Percentiles rank a stretch among this genome's conserved stretches.
These are phyloP conservation scores for Anguilla marmorata DNA, from an alignment of 2,797 vertebrate genomes.

Conservation along the genomic window DNA sequence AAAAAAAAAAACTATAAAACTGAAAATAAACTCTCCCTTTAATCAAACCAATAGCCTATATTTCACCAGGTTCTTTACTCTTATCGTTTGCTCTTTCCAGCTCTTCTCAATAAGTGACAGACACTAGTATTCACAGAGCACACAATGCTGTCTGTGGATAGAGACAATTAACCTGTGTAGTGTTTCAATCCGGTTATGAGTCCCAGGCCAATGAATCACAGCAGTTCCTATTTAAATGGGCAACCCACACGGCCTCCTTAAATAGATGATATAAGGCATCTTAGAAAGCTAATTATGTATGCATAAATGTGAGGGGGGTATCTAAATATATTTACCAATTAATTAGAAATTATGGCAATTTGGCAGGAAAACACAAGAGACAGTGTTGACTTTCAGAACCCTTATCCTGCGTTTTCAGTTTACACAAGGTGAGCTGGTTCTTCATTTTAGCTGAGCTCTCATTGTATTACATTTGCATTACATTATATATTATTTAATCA, in stretches of 20 bases:
- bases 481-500: neutral
- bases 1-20: neutral
- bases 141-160: neutral
- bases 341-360: neutral
- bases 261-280: neutral
- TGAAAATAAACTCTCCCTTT: neutral
- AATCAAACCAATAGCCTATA: neutral
- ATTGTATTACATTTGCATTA: no score
- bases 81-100: neutral
- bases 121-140: neutral
- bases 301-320: neutral
- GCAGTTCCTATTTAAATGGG: neutral
- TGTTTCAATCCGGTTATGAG: neutral
- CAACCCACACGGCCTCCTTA: neutral
- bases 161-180: neutral
- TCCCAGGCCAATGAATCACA: neutral
- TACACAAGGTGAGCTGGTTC: neutral
- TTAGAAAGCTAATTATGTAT: neutral
- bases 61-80: neutral
- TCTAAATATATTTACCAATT: neutral
- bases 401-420: neutral
- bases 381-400: neutral
- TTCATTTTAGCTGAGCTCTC: no score
- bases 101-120: neutral
- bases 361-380: neutral